phyloP scores from a whole-genome alignment of 2,888 invertebrate species.

The Cotesia congregata region DNA sequence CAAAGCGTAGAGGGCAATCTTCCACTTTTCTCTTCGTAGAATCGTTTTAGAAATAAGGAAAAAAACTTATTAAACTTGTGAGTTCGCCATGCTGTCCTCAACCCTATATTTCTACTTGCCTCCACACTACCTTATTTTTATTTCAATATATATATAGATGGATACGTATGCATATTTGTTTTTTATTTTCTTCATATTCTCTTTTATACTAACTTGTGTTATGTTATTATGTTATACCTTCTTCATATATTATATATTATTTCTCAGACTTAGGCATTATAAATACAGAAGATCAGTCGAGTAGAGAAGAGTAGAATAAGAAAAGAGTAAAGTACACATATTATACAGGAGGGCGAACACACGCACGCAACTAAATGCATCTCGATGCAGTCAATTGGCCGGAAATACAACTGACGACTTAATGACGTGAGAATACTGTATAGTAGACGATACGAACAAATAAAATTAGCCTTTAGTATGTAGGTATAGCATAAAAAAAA shows the following conservation, averaged over 20 bases:
- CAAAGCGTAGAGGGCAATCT: conserved; percentile 48
- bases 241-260: neutral
- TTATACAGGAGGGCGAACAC: neutral
- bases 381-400: conserved; percentile 23
- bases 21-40: conserved; percentile 54
- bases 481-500: neutral
- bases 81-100: conserved; percentile 5
- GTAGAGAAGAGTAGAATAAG: neutral
- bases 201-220: conserved; percentile 4
- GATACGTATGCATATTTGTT: neutral
- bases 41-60: conserved; percentile 45
- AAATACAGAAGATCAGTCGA: neutral
- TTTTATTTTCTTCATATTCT: conserved; percentile 5
- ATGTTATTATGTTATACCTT: neutral
- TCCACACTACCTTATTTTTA: neutral
- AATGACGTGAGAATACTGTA: conserved; percentile 13
- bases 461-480: too few relatives aligned
- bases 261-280: neutral
- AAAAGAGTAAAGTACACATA: neutral
- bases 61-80: conserved; percentile 39
- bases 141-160: neutral
- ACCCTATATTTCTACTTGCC: conserved; percentile 11
- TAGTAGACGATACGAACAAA: neutral
- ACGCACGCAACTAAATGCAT: conserved; percentile 36
- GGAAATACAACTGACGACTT: conserved; percentile 20